Evolutionary conservation across 2,113 vertebrate species (phyloP).

Genomic region (Tautogolabrus adspersus): DNA sequence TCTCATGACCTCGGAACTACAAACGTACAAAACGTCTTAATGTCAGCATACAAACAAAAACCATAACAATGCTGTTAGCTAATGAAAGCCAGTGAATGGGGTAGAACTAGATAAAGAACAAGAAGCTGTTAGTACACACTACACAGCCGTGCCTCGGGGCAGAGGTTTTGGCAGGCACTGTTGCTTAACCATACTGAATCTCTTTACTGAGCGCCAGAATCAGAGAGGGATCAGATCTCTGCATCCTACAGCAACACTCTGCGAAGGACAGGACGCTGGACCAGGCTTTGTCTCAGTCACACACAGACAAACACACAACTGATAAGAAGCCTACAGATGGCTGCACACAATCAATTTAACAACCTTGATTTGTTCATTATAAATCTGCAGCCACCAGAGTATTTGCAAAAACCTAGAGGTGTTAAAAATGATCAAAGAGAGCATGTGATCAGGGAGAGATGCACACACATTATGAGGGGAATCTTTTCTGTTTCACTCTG

Average conservation of each 20-base stretch:
- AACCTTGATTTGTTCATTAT: not conserved
- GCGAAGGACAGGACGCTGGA: conserved; percentile 1
- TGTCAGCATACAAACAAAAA: no score
- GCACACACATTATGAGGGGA: no score
- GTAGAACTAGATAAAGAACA: no score
- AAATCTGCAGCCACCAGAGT: not conserved
- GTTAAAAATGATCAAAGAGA: no score
- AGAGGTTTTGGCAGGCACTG: not conserved
- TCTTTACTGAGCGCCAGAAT: conserved; percentile 8
- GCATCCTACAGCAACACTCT: conserved; percentile 9
- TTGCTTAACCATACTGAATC: conserved; percentile 10
- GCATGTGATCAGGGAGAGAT: not conserved
- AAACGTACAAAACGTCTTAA: no score
- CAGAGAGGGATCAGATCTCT: conserved; percentile 34
- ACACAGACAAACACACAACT: conserved; percentile 2
- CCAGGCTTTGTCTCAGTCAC: conserved; percentile 17
- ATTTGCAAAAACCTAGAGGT: no score
- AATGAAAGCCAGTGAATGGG: no score
- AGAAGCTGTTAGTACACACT: no score
- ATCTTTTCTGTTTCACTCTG: no score
- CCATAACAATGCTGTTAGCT: no score
- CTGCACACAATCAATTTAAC: conserved; percentile 1
- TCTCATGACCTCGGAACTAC: no score
- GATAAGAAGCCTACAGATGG: conserved; percentile 57
- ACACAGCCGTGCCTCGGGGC: no score